Percentiles rank a stretch among this genome's conserved stretches.
Evolutionary conservation across 1,140 invertebrate species (phyloP).

Genomic region (Zaprionus inermis): DNA sequence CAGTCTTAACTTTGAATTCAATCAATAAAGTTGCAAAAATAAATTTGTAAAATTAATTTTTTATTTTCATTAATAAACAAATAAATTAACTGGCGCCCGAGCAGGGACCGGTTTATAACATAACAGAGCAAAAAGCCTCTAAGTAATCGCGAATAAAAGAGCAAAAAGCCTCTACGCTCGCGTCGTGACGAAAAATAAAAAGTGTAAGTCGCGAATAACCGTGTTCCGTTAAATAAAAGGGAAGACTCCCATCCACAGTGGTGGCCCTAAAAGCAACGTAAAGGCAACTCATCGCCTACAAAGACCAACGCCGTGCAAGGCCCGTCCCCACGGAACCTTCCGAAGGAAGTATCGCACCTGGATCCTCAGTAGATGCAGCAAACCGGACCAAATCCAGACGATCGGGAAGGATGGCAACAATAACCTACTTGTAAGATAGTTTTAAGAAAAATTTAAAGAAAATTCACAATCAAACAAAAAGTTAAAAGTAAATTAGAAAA

Average conservation of each 20-base stretch:
- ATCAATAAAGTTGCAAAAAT: too few species aligned
- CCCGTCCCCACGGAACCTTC: not conserved
- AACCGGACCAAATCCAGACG: not conserved
- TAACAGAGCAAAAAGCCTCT: too few species aligned
- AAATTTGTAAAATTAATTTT: too few species aligned
- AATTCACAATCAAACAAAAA: not conserved
- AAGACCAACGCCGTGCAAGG: not conserved
- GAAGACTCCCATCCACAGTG: not conserved
- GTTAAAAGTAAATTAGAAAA: not conserved
- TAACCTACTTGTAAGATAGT: not conserved
- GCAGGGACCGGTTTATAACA: too few species aligned
- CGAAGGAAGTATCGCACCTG: not conserved
- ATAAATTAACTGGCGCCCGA: too few species aligned
- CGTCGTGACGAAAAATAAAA: not conserved
- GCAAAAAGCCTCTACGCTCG: too few species aligned
- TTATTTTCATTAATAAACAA: too few species aligned
- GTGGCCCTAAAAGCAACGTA: not conserved
- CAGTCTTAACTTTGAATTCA: too few species aligned
- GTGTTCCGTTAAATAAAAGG: conserved; percentile 1
- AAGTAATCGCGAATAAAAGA: too few species aligned
- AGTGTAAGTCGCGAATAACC: not conserved
- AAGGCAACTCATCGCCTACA: not conserved
- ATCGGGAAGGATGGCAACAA: not conserved
- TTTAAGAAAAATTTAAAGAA: not conserved
- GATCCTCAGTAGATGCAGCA: not conserved